These are phyloP conservation scores for Phylloscopus whistleri DNA, from an alignment of 2,113 vertebrate species.

Conservation along the genomic window DNA sequence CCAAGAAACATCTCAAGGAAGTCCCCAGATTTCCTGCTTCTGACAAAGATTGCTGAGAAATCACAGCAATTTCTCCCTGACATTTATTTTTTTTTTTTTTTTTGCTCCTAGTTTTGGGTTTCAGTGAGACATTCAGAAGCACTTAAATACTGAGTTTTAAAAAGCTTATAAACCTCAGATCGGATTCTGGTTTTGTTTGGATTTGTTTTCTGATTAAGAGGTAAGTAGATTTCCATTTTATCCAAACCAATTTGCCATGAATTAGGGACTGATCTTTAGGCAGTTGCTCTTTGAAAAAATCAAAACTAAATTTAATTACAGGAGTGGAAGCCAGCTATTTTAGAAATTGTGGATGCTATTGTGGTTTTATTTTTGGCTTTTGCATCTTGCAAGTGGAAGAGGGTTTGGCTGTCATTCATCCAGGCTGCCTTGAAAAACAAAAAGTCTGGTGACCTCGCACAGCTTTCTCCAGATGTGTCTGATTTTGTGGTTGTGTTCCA, in stretches of 20 bases:
- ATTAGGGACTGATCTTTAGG: background rate
- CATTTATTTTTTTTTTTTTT: background rate
- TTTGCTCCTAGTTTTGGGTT: background rate
- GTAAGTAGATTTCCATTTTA: background rate
- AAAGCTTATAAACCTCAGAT: slow-evolving; percentile 1
- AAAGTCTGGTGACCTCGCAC: background rate
- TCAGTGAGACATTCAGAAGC: background rate
- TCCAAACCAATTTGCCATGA: background rate
- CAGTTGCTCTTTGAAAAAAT: background rate
- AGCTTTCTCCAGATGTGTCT: background rate
- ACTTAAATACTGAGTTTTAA: background rate
- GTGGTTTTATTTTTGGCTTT: slow-evolving; percentile 33
- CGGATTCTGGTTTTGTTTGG: slow-evolving; percentile 8
- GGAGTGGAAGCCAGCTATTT: background rate
- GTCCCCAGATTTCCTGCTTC: background rate
- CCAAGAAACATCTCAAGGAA: background rate
- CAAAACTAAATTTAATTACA: background rate
- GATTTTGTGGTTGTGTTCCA: slow-evolving; percentile 29
- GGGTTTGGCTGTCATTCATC: background rate
- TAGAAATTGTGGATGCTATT: background rate
- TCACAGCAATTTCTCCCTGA: background rate
- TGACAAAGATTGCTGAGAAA: background rate
- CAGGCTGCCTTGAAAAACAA: background rate
- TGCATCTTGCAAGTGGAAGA: background rate
- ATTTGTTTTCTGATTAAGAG: background rate